A percentile compares a stretch with the other conserved stretches of the same genome.
phyloP scores from a whole-genome alignment of 2,797 vertebrate species.

The Clarias laeviceps region DNA sequence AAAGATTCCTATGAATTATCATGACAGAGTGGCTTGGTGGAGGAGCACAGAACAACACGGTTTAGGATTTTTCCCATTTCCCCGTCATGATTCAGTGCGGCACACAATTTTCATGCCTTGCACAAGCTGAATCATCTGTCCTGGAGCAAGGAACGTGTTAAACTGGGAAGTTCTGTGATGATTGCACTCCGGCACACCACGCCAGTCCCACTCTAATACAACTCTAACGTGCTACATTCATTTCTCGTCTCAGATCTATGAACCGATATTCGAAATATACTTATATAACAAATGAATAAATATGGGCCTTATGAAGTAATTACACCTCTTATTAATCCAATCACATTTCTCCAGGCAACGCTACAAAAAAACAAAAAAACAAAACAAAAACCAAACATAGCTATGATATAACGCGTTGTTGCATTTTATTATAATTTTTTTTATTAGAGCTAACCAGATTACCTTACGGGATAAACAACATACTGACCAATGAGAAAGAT shows the following conservation, averaged over 20 bases:
- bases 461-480: constrained; percentile 8
- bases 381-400: not conserved
- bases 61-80: constrained; percentile 22
- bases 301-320: not conserved
- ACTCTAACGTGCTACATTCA: constrained; percentile 6
- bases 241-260: not conserved
- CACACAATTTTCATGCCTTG: constrained; percentile 5
- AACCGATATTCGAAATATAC: not conserved
- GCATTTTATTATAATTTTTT: not conserved
- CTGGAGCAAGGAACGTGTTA: constrained; percentile 20
- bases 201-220: constrained; percentile 15
- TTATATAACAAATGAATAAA: not conserved
- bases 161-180: not conserved
- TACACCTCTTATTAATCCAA: constrained; percentile 1
- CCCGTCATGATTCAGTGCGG: constrained; percentile 13
- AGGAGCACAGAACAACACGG: not conserved
- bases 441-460: not conserved
- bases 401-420: not conserved
- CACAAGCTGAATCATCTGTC: constrained; percentile 29
- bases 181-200: constrained; percentile 6
- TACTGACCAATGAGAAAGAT: constrained; percentile 26
- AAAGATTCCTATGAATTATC: constrained; percentile 11
- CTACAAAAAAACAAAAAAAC: not conserved
- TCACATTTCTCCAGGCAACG: not conserved
- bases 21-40: not conserved